Evolutionary conservation across 2,888 invertebrate species (phyloP).

Genomic region (Plebejus melissa): DNA sequence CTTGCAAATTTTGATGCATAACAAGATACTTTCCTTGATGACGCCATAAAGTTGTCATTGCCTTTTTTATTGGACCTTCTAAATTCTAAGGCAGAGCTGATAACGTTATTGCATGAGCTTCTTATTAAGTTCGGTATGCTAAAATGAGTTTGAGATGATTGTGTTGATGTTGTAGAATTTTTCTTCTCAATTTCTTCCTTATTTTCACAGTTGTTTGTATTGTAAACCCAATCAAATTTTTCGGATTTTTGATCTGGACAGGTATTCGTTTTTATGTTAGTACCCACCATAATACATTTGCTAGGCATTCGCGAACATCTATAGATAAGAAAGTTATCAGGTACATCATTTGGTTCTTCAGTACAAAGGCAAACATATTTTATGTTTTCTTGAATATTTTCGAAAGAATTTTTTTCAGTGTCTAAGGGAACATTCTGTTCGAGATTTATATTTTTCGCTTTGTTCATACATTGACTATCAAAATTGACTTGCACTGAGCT

Average conservation of each 20-base stretch:
- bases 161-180: constrained; percentile 41
- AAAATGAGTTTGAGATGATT: constrained; percentile 59
- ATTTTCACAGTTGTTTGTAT: constrained; percentile 31
- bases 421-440: constrained; percentile 23
- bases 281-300: constrained; percentile 45
- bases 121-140: constrained; percentile 47
- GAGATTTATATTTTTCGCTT: background rate
- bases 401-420: constrained; percentile 40
- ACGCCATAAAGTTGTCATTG: constrained; percentile 28
- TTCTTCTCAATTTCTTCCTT: constrained; percentile 35
- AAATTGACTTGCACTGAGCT: constrained; percentile 57
- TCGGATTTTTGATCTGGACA: background rate
- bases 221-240: background rate
- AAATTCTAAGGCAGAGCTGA: constrained; percentile 37
- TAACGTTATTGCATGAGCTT: constrained; percentile 40
- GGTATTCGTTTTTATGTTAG: constrained; percentile 29
- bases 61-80: constrained; percentile 29
- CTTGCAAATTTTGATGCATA: constrained; percentile 51
- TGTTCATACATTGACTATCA: background rate
- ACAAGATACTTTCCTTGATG: constrained; percentile 28
- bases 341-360: constrained; percentile 45
- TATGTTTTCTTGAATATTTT: constrained; percentile 44
- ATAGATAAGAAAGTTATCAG: constrained; percentile 55
- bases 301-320: constrained; percentile 55
- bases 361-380: constrained; percentile 61